Evolutionary conservation across 2,113 vertebrate species (phyloP).

Genomic region (Clinocottus analis): DNA sequence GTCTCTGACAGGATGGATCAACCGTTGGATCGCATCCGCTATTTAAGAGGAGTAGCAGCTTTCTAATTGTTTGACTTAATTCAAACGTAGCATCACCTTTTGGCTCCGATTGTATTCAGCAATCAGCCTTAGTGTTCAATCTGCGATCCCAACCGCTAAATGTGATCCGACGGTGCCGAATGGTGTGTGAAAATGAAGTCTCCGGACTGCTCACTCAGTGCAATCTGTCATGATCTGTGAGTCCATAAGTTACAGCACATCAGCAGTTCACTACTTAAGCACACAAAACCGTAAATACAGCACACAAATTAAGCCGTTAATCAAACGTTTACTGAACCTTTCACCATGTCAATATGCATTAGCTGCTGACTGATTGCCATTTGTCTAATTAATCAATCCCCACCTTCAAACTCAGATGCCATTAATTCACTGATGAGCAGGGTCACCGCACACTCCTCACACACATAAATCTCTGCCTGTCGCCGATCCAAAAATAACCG

Average conservation of each 20-base stretch:
- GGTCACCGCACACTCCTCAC: constrained; percentile 55
- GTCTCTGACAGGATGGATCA: neutral
- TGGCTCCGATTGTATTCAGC: neutral
- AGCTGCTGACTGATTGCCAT: constrained; percentile 81
- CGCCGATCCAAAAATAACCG: constrained; percentile 61
- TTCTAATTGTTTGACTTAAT: neutral
- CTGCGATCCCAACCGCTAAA: neutral
- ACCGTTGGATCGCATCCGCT: neutral
- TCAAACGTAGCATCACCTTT: neutral
- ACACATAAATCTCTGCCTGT: constrained; percentile 64
- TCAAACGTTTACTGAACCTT: constrained; percentile 81
- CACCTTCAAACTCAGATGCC: constrained; percentile 72
- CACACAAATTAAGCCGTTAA: constrained; percentile 77
- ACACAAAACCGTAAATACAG: constrained; percentile 71
- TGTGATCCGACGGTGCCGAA: neutral
- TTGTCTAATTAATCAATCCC: constrained; percentile 83
- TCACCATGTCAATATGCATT: constrained; percentile 83
- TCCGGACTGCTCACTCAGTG: constrained; percentile 31
- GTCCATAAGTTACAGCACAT: constrained; percentile 58
- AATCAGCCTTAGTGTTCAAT: neutral
- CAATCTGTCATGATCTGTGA: constrained; percentile 56
- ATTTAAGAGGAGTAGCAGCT: neutral
- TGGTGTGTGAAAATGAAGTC: constrained; percentile 26
- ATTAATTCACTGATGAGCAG: constrained; percentile 76
- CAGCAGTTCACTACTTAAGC: constrained; percentile 62